Evolutionary conservation across 2,888 invertebrate species (phyloP).

Genomic region (Catonia carolina): DNA sequence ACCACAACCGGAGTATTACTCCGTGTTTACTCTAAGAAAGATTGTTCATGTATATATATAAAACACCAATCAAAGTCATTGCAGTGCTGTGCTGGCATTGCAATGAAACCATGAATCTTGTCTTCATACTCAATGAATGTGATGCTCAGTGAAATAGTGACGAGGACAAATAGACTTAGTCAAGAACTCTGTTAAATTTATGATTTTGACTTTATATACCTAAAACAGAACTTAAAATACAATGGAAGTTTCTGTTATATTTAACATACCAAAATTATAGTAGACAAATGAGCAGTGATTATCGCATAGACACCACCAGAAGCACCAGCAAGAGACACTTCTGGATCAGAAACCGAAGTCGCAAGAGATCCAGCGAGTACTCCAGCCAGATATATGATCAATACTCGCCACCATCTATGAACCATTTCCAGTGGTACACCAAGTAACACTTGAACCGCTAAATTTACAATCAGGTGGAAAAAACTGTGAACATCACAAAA

Average conservation of each 20-base stretch:
- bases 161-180: too few species aligned
- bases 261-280: constrained; percentile 69
- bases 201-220: too few species aligned
- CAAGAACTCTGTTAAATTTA: too few species aligned
- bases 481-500: too few species aligned
- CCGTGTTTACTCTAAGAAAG: too few species aligned
- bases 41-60: too few species aligned
- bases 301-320: constrained; percentile 94
- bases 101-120: too few species aligned
- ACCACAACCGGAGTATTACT: too few species aligned
- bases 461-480: constrained; percentile 77
- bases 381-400: constrained; percentile 74
- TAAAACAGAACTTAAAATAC: neutral
- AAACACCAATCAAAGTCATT: too few species aligned
- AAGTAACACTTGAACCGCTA: constrained; percentile 84
- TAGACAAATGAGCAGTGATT: constrained; percentile 87
- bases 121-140: too few species aligned
- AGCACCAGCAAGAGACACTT: constrained; percentile 81
- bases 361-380: constrained; percentile 79
- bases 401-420: constrained; percentile 89
- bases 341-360: constrained; percentile 72
- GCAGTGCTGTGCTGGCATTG: too few species aligned
- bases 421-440: constrained; percentile 95
- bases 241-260: neutral
- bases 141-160: too few species aligned